Conservation (phyloP, 2,888 invertebrate genomes). For the Frankliniella intonsa region DNA sequence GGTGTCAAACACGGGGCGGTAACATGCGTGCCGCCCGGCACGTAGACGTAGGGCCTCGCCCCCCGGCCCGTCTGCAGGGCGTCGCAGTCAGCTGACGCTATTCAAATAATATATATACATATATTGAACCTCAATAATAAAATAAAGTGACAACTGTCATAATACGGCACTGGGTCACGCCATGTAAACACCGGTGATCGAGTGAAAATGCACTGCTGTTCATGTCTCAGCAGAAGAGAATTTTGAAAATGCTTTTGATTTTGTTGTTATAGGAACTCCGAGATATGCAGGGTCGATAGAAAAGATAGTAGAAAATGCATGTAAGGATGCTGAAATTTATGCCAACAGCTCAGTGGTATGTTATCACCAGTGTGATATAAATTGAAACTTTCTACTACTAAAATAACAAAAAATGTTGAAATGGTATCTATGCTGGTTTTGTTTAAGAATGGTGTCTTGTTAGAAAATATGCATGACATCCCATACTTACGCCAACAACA, state of each 20-base stretch:
- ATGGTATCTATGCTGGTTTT: slow-evolving; percentile 28
- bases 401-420: slow-evolving; percentile 36
- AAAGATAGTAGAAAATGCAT: slow-evolving; percentile 55
- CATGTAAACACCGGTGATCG: too few relatives aligned
- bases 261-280: slow-evolving; percentile 55
- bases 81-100: too few relatives aligned
- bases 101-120: background rate
- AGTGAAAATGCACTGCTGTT: background rate
- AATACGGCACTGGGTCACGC: too few relatives aligned
- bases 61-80: too few relatives aligned
- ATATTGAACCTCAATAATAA: too few relatives aligned
- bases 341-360: slow-evolving; percentile 54
- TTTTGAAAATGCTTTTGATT: slow-evolving; percentile 19
- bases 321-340: slow-evolving; percentile 59
- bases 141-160: too few relatives aligned
- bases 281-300: slow-evolving; percentile 52
- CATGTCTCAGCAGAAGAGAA: background rate
- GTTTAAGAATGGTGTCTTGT: slow-evolving; percentile 60
- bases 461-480: slow-evolving; percentile 77
- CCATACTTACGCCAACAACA: slow-evolving; percentile 59
- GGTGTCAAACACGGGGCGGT: background rate
- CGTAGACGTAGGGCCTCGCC: background rate
- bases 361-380: slow-evolving; percentile 33
- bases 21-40: background rate
- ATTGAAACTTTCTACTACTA: slow-evolving; percentile 29